Evolutionary conservation across 2,888 invertebrate genomes (phyloP).

Genomic region (Lampropteryx suffumata): DNA sequence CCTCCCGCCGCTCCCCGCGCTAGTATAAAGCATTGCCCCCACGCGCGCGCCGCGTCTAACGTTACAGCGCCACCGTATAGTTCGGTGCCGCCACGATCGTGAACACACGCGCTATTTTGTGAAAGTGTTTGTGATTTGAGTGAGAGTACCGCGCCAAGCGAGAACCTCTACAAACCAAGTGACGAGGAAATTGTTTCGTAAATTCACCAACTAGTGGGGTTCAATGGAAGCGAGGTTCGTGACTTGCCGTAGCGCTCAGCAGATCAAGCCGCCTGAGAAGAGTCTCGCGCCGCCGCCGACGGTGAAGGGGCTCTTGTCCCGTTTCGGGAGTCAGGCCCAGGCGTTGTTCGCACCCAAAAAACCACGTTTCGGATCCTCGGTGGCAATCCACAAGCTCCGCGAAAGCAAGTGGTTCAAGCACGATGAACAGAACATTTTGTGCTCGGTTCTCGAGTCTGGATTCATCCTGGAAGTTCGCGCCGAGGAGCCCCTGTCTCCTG

Average conservation of each 20-base stretch:
- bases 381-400: slow-evolving; percentile 87
- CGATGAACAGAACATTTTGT: slow-evolving; percentile 87
- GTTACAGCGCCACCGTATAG: slow-evolving; percentile 63
- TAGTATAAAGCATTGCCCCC: slow-evolving; percentile 60
- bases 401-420: slow-evolving; percentile 90
- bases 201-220: slow-evolving; percentile 67
- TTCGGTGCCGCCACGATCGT: slow-evolving; percentile 49
- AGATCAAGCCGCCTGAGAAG: slow-evolving; percentile 82
- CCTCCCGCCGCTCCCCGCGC: slow-evolving; percentile 41
- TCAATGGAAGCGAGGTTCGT: slow-evolving; percentile 84
- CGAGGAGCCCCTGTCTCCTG: slow-evolving; percentile 73
- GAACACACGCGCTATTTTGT: slow-evolving; percentile 74
- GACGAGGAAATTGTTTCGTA: slow-evolving; percentile 64
- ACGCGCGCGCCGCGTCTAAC: slow-evolving; percentile 78
- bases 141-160: slow-evolving; percentile 65
- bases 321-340: slow-evolving; percentile 81
- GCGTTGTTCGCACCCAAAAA: slow-evolving; percentile 79
- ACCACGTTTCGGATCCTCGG: slow-evolving; percentile 84
- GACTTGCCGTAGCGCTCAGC: slow-evolving; percentile 80
- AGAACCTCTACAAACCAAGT: slow-evolving; percentile 47
- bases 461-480: slow-evolving; percentile 87
- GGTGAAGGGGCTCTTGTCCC: slow-evolving; percentile 79
- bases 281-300: slow-evolving; percentile 76
- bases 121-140: slow-evolving; percentile 79
- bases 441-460: slow-evolving; percentile 88